Conservation (phyloP, 2,797 vertebrate genomes). For the Luscinia luscinia region DNA sequence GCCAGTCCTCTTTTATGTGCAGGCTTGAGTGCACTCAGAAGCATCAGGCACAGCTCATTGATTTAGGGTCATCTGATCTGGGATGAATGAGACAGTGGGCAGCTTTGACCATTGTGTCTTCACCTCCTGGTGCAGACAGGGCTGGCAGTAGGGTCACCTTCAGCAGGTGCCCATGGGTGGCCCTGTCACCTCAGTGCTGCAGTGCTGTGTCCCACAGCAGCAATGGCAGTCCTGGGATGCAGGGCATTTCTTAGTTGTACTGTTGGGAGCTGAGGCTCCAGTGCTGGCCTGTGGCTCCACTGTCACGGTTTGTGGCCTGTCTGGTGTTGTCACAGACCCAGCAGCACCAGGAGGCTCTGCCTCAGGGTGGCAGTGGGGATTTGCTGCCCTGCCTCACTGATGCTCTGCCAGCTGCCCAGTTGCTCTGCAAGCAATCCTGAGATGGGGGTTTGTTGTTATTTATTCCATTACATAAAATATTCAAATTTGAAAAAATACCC, state of each 20-base stretch:
- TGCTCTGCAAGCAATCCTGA: neutral
- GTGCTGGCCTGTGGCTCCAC: neutral
- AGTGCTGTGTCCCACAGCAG: neutral
- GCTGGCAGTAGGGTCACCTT: neutral
- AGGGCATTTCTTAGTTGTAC: neutral
- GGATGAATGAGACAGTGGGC: neutral
- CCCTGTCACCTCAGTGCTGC: neutral
- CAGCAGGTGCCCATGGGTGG: neutral
- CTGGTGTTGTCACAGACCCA: neutral
- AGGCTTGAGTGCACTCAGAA: neutral
- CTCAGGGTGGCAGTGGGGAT: neutral
- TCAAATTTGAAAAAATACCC: neutral
- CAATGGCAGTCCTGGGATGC: accelerated
- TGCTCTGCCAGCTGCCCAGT: neutral
- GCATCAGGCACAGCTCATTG: neutral
- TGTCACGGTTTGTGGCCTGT: neutral
- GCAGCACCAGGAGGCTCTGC: neutral
- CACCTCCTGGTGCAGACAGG: neutral
- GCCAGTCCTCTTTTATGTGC: neutral
- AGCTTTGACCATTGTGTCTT: neutral
- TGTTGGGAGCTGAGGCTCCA: neutral
- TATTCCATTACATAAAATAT: neutral
- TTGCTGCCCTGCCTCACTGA: neutral
- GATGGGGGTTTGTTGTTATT: neutral
- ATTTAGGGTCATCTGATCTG: neutral